Evolutionary conservation across 92 coral and sea anemone species (phyloP), one percentile per base, ranked within the genome.

Genomic region (Blastomussa wellsi): DNA sequence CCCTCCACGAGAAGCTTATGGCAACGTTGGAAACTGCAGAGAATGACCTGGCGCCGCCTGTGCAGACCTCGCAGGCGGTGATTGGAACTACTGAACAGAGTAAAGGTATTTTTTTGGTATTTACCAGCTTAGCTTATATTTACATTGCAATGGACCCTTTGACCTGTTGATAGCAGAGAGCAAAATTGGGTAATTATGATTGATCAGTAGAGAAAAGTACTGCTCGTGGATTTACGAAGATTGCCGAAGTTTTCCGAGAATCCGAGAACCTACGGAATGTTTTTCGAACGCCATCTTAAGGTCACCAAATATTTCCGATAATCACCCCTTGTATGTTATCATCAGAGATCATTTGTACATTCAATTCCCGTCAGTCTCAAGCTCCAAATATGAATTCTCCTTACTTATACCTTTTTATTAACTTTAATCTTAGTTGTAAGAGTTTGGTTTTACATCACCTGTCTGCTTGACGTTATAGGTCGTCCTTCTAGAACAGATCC

Each of bases 1-100:
- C 94, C 36, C 90, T 96, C 75, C 98, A 96, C 73, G 96, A 94
- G 69, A 88, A 86, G 71, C 80, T 96, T 44, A 90, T 90, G 94
- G 86, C 39, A n/a, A 92, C 95, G 29, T 79, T 92, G 55, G 98
- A 94, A 74, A 81, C 90, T 59, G 98, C 98, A 14, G 96, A 96
- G 88, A 91, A 72, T 85, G 98, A 96, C 37, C 80, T 92, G 76
- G 84, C 70, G 66, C 91, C 69, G 49, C 91, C 78, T 24, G 42
- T 67, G 33, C 90, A 83, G 68, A 15, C 52, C 41, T 49, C 73
- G 15, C 92, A 85, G 60, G 37, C 80, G 39, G 87, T 38, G 49
- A 51, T 84, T 53, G 82, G 55, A 36, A 66, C 33, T 16, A 22
- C 24, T 26, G 71, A 41, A 31, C 70, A 76, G 20, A 80, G 32